Base-by-base conservation (phyloP, 2,888 invertebrate species). In the Eulithis prunata region DNA sequence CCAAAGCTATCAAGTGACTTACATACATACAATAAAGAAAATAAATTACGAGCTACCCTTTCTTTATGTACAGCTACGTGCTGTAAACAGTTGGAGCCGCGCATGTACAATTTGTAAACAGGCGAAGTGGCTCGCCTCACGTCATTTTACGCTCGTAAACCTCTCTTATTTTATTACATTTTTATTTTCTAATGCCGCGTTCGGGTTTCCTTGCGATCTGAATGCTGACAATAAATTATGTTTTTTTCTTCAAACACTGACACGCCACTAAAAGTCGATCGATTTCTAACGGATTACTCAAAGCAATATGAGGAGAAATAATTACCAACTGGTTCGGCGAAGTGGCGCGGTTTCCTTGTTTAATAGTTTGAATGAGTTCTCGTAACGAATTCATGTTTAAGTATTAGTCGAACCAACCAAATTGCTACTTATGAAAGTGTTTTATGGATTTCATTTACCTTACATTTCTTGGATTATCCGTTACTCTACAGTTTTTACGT, bases 121-220 rank as follows among this genome's bases (percentile, higher is more conserved):
- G 80, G 69, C 81, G 72, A 83, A 86, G 85, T 86, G 86, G 87
- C 85, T 80, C 78, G 85, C 82, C 85, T 84, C 87, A 85, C 89
- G 90, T 90, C 91, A 90, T 92, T 89, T 89, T 88, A 90, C 90
- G 90, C 91, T 92, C 92, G 91, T 93, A 93, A 93, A 93, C 87
- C 80, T 84, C 83, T 89, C 88, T 88, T 80, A 87, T 88, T 92
- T 93, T 91, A 91, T 89, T 89, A 86, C 89, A 84, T 90, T 92
- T 91, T 93, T 91, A 91, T 91, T 93, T 90, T 91, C 90, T 89
- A 91, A 88, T 86, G 85, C 86, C 81, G 79, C 84, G 89, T 89
- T 91, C 87, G 87, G 86, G 89, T 91, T 91, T 89, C 87, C 90
- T 89, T 83, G 90, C 90, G 90, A 91, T 91, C 87, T 87, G 86